These are phyloP conservation scores for Bungarus multicinctus DNA, from an alignment of 2,113 vertebrate species.

Conservation along the genomic window DNA sequence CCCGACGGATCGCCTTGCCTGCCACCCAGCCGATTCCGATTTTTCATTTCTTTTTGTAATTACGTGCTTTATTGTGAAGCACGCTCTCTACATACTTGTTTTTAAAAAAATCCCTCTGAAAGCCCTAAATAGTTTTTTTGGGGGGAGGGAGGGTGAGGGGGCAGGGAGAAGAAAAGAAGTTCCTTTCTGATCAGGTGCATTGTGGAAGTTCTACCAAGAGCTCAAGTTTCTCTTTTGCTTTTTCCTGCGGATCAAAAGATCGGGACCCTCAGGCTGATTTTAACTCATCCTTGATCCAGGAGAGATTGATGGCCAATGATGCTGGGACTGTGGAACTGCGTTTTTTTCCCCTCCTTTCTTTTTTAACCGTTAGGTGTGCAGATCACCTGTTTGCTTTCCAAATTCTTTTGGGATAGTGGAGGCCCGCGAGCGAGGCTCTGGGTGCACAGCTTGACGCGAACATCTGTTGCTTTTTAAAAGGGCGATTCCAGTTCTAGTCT, in stretches of 20 bases:
- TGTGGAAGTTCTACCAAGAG: background rate
- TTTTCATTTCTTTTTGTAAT: background rate
- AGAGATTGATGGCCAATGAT: rapidly evolving
- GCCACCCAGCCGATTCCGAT: background rate
- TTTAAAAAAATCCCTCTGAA: background rate
- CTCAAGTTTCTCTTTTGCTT: background rate
- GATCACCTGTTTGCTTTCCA: background rate
- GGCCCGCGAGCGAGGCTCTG: background rate
- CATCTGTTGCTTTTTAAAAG: background rate
- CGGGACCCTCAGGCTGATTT: rapidly evolving
- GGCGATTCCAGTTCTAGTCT: background rate
- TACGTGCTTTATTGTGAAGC: background rate
- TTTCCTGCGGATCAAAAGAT: background rate
- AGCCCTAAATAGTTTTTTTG: background rate
- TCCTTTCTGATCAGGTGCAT: background rate
- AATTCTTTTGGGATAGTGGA: too few species aligned
- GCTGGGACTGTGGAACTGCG: background rate
- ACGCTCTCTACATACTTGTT: background rate
- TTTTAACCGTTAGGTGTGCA: background rate
- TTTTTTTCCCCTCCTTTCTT: too few species aligned
- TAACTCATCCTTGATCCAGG: background rate
- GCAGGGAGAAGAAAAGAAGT: too few species aligned
- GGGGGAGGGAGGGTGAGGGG: too few species aligned
- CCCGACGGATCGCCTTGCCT: background rate
- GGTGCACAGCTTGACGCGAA: background rate